These are phyloP conservation scores for Hydrotaea diabolus DNA, from an alignment of 2,888 invertebrate genomes.

Conservation along the genomic window DNA sequence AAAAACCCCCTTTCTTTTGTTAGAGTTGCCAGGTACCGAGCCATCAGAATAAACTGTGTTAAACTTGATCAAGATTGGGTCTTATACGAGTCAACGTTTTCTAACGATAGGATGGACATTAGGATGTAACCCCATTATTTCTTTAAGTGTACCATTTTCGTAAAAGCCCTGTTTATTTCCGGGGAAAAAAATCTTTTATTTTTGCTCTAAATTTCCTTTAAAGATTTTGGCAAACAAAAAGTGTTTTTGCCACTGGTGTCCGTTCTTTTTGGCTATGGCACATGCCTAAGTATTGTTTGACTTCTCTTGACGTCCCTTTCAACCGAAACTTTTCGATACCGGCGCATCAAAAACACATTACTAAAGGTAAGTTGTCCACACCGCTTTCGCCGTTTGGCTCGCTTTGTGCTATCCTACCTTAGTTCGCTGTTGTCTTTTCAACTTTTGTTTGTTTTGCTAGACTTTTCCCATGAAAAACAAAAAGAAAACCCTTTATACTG, in stretches of 20 bases:
- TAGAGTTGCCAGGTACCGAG: too few species aligned
- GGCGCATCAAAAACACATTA: conserved; percentile 30
- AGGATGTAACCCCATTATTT: too few species aligned
- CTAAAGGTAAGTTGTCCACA: conserved; percentile 35
- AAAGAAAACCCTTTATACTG: not conserved
- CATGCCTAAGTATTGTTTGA: conserved; percentile 15
- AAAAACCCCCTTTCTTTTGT: too few species aligned
- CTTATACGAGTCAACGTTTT: too few species aligned
- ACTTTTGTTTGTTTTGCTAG: not conserved
- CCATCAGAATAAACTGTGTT: too few species aligned
- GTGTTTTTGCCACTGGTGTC: conserved; percentile 18
- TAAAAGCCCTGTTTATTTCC: too few species aligned
- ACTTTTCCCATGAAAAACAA: conserved; percentile 18
- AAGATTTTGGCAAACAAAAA: not conserved
- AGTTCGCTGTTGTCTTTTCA: not conserved
- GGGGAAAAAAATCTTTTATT: too few species aligned
- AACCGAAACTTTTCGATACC: not conserved
- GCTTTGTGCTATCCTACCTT: conserved; percentile 35
- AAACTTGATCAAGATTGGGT: too few species aligned
- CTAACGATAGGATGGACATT: too few species aligned
- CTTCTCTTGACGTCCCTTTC: not conserved
- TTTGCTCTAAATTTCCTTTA: not conserved
- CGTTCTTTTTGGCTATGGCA: conserved; percentile 1
- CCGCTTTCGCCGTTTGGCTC: conserved; percentile 9
- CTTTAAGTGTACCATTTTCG: too few species aligned